Conservation (phyloP, 2,797 vertebrate genomes). For the Poecilia velifera region DNA sequence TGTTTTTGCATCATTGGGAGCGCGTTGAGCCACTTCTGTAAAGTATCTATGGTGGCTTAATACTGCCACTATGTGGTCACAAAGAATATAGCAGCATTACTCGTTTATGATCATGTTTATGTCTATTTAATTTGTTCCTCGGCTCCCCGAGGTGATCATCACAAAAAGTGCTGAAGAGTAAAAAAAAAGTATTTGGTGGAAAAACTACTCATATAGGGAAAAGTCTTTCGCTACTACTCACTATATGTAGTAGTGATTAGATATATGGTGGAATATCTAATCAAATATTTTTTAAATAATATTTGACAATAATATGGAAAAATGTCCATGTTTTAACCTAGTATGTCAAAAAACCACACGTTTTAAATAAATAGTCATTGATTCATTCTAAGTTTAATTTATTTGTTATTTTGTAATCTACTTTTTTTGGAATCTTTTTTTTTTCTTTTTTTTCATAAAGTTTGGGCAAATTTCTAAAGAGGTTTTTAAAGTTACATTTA, state of each 20-base stretch:
- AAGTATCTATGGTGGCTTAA: conserved; percentile 1
- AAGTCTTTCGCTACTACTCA: too few relatives aligned
- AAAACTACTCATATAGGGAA: background rate
- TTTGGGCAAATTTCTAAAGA: background rate
- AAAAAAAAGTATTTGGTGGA: background rate
- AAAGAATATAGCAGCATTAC: background rate
- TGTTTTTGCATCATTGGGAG: background rate
- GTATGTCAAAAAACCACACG: background rate
- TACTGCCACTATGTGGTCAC: conserved; percentile 11
- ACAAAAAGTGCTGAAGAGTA: background rate
- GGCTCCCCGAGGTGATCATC: background rate
- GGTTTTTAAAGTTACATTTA: background rate
- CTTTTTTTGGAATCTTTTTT: background rate
- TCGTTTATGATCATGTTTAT: background rate
- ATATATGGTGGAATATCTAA: background rate
- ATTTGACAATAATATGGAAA: background rate
- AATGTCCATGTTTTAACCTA: background rate
- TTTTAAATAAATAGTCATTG: background rate
- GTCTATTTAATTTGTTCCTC: background rate
- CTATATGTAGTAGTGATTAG: background rate
- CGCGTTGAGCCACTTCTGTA: background rate
- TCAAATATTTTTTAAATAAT: background rate
- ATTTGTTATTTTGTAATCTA: background rate
- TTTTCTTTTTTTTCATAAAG: background rate
- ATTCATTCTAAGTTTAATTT: too few relatives aligned